phyloP scores from a whole-genome alignment of 2,888 invertebrate species.

The Coremacera marginata region DNA sequence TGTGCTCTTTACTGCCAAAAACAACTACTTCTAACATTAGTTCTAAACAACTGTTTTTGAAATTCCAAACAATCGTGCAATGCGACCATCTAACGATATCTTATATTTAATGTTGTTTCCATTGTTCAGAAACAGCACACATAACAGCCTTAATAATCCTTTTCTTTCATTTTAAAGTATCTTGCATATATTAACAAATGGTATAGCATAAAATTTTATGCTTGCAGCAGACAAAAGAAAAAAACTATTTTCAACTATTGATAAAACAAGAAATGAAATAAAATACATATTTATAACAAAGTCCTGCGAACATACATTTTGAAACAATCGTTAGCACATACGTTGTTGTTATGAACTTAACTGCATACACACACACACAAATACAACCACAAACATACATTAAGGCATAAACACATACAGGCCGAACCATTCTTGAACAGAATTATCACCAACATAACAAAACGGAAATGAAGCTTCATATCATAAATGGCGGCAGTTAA shows the following conservation, averaged over 20 bases:
- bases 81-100: too few relatives aligned
- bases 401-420: too few relatives aligned
- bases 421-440: neutral
- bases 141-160: too few relatives aligned
- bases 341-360: neutral
- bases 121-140: too few relatives aligned
- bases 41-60: too few relatives aligned
- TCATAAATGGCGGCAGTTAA: slow-evolving; percentile 22
- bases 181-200: too few relatives aligned
- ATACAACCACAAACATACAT: neutral
- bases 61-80: too few relatives aligned
- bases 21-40: too few relatives aligned
- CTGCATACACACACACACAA: neutral
- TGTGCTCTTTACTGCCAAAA: too few relatives aligned
- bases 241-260: slow-evolving; percentile 14
- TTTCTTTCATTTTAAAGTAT: too few relatives aligned
- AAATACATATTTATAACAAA: slow-evolving; percentile 3
- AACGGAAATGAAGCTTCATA: slow-evolving; percentile 18
- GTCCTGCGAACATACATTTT: neutral
- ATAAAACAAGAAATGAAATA: slow-evolving; percentile 13
- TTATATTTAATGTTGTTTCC: too few relatives aligned
- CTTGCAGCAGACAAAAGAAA: neutral
- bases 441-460: slow-evolving; percentile 14
- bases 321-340: neutral
- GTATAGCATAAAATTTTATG: neutral